phyloP scores from a whole-genome alignment of 2,888 invertebrate species.

The Sminthurinus aureus region DNA sequence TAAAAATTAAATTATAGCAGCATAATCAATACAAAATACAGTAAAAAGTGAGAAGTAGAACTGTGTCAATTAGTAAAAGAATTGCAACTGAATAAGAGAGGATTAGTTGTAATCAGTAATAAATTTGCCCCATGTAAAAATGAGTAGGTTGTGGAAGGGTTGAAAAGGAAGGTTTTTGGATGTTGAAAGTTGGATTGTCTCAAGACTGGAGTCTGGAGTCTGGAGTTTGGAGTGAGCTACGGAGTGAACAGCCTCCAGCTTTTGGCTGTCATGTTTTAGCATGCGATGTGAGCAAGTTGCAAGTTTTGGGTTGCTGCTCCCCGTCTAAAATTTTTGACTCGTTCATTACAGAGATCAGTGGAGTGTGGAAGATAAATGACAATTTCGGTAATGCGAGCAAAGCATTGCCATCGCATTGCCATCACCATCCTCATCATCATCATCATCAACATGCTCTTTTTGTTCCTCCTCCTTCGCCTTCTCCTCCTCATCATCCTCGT shows the following conservation, averaged over 20 bases:
- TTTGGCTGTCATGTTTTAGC: neutral
- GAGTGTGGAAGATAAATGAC: constrained; percentile 47
- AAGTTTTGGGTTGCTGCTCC: neutral
- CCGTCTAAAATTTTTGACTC: neutral
- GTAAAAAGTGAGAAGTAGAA: neutral
- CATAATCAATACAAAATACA: neutral
- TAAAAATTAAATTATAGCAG: neutral
- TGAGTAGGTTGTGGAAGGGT: no score
- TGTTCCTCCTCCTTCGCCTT: neutral
- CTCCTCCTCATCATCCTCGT: neutral
- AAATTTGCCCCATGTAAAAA: neutral
- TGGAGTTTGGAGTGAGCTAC: neutral
- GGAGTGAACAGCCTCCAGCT: neutral
- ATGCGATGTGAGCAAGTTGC: neutral
- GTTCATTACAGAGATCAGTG: constrained; percentile 41
- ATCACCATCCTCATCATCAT: constrained; percentile 17
- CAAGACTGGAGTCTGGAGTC: neutral
- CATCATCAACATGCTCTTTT: neutral
- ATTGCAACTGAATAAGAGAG: neutral
- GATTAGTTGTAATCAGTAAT: neutral
- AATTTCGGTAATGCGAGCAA: constrained; percentile 35
- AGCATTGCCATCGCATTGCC: neutral
- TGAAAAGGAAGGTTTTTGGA: no score
- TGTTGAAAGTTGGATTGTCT: no score
- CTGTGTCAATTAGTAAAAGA: neutral